Base-by-base conservation (phyloP, 2,888 invertebrate genomes). In the Orthosia cruda region DNA sequence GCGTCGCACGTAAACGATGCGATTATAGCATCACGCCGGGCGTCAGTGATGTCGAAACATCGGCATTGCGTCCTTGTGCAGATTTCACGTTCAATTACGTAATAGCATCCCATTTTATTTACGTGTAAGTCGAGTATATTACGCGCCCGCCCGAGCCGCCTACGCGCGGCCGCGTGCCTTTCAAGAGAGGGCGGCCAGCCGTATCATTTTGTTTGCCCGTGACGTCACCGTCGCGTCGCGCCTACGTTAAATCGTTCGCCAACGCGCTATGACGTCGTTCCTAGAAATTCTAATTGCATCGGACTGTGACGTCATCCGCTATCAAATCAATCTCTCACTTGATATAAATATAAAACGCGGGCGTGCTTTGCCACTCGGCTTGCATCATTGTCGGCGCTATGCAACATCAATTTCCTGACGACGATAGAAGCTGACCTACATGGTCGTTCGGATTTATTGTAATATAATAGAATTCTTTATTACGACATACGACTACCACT, bases 51-150 rank as follows among this genome's bases (percentile, higher is more conserved):
- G 94, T 95, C 89, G 95, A 95, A 96, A 96, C 91, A 81, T 89
- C 85, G 84, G 87, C 89, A 87, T 87, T 80, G 91, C 90, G 95
- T 95, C 96, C 95, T 96, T 95, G 96, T 90, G 92, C 92, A 94
- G 93, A 95, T 95, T 95, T 96, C 94, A 95, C 94, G 94, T 95
- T 93, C 92, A 93, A 92, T 96, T 95, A 93, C 95, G 94, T 94
- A 95, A 95, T 86, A 70, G 88, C 86, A 84, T 89, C 89, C 85
- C 87, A 91, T 92, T 93, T 92, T 93, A 93, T 93, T 93, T 93
- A 93, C 93, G 92, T 91, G 90, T 88, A 86, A 85, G 88, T 88
- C 83, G 88, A 77, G 81, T 89, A 87, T 88, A 88, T 89, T 91
- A 91, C 91, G 90, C 89, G 86, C 81, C 88, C 87, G 90, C 85